These are phyloP conservation scores for Miichthys miiuy DNA, from an alignment of 2,797 vertebrate species.

Conservation along the genomic window DNA sequence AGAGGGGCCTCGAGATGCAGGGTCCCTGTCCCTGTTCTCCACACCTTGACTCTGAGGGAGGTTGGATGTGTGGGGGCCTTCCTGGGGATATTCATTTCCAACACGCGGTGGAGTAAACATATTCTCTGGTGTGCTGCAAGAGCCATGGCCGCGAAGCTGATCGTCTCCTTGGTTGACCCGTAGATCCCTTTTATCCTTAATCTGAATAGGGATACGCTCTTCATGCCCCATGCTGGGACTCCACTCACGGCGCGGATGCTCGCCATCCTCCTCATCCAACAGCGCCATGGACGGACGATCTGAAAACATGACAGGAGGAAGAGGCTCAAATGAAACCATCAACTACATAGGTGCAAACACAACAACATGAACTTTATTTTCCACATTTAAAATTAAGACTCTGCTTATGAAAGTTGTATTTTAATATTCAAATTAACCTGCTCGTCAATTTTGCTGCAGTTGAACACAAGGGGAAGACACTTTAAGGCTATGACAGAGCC, in stretches of 20 bases:
- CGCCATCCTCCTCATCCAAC: conserved; percentile 80
- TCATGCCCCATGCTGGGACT: conserved; percentile 85
- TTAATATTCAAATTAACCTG: conserved; percentile 2
- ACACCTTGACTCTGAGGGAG: conserved; percentile 80
- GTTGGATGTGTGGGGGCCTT: conserved; percentile 78
- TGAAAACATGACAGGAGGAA: conserved; percentile 45
- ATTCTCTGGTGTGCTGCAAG: conserved; percentile 78
- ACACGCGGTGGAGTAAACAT: conserved; percentile 80
- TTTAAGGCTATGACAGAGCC: neutral
- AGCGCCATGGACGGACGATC: conserved; percentile 82
- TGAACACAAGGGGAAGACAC: neutral
- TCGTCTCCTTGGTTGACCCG: conserved; percentile 72
- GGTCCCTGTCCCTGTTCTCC: conserved; percentile 82
- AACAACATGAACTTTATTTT: neutral
- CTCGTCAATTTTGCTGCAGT: neutral
- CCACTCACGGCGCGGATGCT: conserved; percentile 83
- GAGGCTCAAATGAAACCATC: conserved; percentile 3
- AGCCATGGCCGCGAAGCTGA: conserved; percentile 75
- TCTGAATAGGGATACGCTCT: conserved; percentile 81
- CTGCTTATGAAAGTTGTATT: neutral
- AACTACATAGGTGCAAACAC: conserved; percentile 4
- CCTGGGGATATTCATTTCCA: conserved; percentile 77
- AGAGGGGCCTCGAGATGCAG: conserved; percentile 62
- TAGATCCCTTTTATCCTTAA: conserved; percentile 81
- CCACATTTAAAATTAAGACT: neutral